Evolutionary conservation across 1,140 invertebrate species (phyloP).

Genomic region (Drosophila ironensis): DNA sequence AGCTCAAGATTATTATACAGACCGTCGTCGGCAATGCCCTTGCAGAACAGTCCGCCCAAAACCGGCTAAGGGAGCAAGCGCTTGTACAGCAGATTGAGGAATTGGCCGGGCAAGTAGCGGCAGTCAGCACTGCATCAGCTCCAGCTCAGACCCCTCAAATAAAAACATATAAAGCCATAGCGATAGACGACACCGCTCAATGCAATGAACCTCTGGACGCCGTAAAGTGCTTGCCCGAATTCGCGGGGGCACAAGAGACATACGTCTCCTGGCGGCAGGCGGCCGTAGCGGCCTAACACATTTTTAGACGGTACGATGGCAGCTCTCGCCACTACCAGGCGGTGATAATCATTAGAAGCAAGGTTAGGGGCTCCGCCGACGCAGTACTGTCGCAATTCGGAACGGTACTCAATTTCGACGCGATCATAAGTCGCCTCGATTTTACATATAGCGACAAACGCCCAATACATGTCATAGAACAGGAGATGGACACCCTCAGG

Average conservation of each 20-base stretch:
- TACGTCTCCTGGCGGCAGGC: constrained; percentile 13
- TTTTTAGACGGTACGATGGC: constrained; percentile 1
- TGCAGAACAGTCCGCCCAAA: no score
- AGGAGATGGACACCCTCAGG: no score
- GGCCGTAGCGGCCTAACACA: neutral
- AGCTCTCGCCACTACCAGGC: constrained; percentile 4
- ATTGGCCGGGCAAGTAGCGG: no score
- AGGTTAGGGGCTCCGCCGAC: no score
- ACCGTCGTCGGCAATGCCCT: no score
- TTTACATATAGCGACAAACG: neutral
- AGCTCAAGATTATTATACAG: no score
- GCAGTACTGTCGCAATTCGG: no score
- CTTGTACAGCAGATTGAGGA: no score
- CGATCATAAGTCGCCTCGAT: neutral
- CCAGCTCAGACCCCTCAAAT: neutral
- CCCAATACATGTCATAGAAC: no score
- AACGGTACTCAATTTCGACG: neutral
- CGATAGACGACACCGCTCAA: neutral
- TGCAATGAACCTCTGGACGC: neutral
- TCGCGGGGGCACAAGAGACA: neutral
- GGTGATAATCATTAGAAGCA: neutral
- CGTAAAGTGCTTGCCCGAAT: neutral
- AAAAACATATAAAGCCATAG: no score
- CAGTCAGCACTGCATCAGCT: neutral
- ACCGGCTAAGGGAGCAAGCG: no score